Percentiles rank a stretch among this genome's conserved stretches.
Conservation (phyloP, 2,888 invertebrate species). For the Horisme vitalbata region DNA sequence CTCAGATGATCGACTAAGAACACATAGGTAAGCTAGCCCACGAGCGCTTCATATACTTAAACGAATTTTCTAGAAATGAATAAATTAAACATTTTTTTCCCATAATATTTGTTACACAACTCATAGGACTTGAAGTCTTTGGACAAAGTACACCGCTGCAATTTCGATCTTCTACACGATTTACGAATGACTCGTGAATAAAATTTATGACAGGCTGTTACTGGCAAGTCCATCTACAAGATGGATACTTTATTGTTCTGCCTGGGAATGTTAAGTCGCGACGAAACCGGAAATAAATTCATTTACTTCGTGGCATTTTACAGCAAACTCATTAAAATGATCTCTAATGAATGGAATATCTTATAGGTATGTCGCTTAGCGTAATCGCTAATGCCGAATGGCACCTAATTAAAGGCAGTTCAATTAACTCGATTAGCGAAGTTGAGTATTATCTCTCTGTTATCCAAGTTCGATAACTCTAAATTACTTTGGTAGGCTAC, state of each 20-base stretch:
- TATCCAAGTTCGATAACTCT: slow-evolving; percentile 26
- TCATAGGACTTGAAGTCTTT: not conserved
- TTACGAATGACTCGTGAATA: not conserved
- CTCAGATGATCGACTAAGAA: too few relatives aligned
- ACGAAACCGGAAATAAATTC: slow-evolving; percentile 2
- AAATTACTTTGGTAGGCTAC: slow-evolving; percentile 17
- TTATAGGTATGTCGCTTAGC: not conserved
- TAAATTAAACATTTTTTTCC: too few relatives aligned
- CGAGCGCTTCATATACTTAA: too few relatives aligned
- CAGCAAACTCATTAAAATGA: not conserved
- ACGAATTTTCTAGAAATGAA: too few relatives aligned
- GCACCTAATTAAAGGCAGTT: slow-evolving; percentile 26
- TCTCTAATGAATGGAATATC: not conserved
- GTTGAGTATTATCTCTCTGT: slow-evolving; percentile 25
- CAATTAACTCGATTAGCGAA: slow-evolving; percentile 29
- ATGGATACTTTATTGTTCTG: not conserved
- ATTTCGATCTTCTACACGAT: not conserved
- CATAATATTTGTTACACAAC: not conserved
- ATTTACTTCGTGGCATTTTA: slow-evolving; percentile 1
- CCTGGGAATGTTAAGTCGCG: not conserved
- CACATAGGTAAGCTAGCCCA: slow-evolving; percentile 73
- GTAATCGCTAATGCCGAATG: slow-evolving; percentile 9
- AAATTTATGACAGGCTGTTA: not conserved
- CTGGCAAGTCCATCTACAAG: not conserved
- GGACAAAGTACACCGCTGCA: not conserved